Evolutionary conservation across 2,888 invertebrate species (phyloP), one percentile per base, ranked within the genome.

Genomic region (Merodon equestris): DNA sequence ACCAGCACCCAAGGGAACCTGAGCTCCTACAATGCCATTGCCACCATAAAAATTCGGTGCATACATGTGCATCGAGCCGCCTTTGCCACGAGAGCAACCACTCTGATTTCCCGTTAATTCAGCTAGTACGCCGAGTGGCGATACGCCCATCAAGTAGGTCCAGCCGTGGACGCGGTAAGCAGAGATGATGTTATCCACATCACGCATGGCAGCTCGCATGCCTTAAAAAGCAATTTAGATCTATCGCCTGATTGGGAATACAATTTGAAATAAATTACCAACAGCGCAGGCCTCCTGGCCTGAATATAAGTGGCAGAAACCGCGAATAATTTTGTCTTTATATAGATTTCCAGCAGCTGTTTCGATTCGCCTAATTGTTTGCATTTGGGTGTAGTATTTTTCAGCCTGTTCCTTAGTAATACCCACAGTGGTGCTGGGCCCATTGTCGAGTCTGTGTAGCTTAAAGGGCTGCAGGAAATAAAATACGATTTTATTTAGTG

Each of bases 41-140:
- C 99, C 99, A 64, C 96, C 96, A 86, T 94, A 99, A 90, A 99
- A 99, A 88, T 98, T 97, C 53, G 92, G 91, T 0, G 92, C 90
- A 85, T 98, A 98, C 95, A 99, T 95, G 89, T 99, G 99, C 99
- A 99, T 99, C 47, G 98, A 99, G 64, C 99, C 99, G 51, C 99
- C 99, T 89, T 99, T 99, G 63, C 99, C 99, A 63, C 95, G 92
- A 97, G 98, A 72, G 89, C 94, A 95, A 15, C 98, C 98, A 48
- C 92, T 91, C 83, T 92, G 90, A 57, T 94, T 91, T 7, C 98
- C 98, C 0, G 97, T 96, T 51, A 99, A 91, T 90, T 99, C 99
- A 0, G 95, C 91, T 42, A 99, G 89, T 0, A 99, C 95, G 0
- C 94, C 94, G 0, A 92, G 76, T 0, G 93, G 90, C 0, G 93